phyloP scores from a whole-genome alignment of 2,888 invertebrate species.

The Lamellibrachia columna region DNA sequence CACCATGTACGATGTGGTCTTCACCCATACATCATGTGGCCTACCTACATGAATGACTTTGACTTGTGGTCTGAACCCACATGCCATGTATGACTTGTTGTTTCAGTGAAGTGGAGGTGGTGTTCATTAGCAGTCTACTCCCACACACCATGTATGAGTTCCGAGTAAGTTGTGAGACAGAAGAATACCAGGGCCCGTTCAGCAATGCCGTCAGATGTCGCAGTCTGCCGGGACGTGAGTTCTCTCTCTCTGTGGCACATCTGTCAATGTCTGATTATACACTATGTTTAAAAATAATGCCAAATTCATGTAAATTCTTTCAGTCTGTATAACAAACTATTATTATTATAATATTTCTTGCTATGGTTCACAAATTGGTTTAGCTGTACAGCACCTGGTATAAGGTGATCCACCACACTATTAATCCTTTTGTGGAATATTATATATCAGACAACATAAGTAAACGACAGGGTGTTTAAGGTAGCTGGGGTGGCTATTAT shows the following conservation, averaged over 20 bases:
- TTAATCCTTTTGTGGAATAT: neutral
- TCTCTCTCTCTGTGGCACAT: neutral
- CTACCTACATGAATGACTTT: too few species aligned
- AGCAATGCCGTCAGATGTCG: neutral
- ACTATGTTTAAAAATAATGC: neutral
- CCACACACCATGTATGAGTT: conserved; percentile 3
- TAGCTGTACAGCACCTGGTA: neutral
- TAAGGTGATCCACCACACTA: neutral
- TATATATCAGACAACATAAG: neutral
- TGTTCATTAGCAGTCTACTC: neutral
- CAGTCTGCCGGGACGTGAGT: neutral
- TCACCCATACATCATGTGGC: too few species aligned
- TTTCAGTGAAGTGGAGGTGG: neutral
- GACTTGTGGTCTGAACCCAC: neutral
- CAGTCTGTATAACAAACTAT: neutral
- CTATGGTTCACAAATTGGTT: neutral
- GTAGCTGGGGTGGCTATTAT: neutral
- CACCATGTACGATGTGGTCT: too few species aligned
- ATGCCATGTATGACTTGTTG: neutral
- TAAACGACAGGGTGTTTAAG: neutral
- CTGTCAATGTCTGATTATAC: neutral
- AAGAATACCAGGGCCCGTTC: neutral
- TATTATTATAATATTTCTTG: too few species aligned
- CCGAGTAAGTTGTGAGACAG: neutral
- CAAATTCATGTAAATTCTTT: neutral